Base-by-base conservation (phyloP, 2,888 invertebrate species). In the Macaria notata region DNA sequence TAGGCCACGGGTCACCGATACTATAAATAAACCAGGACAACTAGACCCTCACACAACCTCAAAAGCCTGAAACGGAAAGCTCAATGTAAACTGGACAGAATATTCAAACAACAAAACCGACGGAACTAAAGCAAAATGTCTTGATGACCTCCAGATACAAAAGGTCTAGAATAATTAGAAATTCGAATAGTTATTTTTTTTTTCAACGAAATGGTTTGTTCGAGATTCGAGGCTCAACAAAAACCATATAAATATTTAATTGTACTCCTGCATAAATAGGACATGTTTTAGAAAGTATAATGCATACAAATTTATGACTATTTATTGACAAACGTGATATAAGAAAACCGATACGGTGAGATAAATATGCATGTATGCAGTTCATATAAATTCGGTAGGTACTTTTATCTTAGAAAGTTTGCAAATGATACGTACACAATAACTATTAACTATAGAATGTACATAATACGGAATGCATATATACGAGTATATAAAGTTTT, bases 91-190 rank as follows among this genome's bases (percentile, higher is more conserved):
- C 46, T 76, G 77, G 85, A 54, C 61, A 9, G 63, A 64, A 73
- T 72, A 73, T 65, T 56, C 67, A 66, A 73, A n/a, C n/a, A n/a
- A n/a, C n/a, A n/a, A n/a, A n/a, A 68, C 59, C 63, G 65, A 68
- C 66, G 68, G 66, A 71, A 76, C 63, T 70, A 68, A 76, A 76
- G 75, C 76, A 74, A 83, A 68, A 78, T 73, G 71, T 70, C 63
- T 19, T 72, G 80, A 82, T 84, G 83, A 83, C 86, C 85, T 84
- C 78, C 70, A 75, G 80, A 81, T 84, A 81, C 68, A 58, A 72
- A 73, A 76, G 77, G 76, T 75, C 74, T 77, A 63, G 62, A 67
- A 67, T 65, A 66, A 60, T 79, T 76, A 66, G 59, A 73, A 73
- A 76, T 79, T 76, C 50, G 71, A 76, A 73, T 66, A 6, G 30